These are phyloP conservation scores for Diaphora mendica DNA, from an alignment of 2,888 invertebrate genomes.

Conservation along the genomic window DNA sequence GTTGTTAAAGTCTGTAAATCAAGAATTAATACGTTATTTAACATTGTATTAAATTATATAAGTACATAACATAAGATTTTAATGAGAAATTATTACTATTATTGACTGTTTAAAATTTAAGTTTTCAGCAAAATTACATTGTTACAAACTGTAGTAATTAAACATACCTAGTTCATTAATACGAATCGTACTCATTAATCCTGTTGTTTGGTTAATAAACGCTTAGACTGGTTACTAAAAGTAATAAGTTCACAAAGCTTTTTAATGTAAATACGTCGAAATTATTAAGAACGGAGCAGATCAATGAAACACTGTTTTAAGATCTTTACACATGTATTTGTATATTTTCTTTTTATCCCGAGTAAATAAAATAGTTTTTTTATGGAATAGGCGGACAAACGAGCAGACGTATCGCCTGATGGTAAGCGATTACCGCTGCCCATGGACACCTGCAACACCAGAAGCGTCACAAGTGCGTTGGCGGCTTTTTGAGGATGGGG, in stretches of 20 bases:
- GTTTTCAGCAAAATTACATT: background rate
- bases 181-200: background rate
- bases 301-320: background rate
- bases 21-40: too few species aligned
- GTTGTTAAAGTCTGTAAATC: too few species aligned
- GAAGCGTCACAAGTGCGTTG: too few species aligned
- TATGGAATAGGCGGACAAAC: too few species aligned
- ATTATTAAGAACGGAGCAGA: background rate
- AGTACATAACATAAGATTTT: background rate
- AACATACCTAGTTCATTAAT: background rate
- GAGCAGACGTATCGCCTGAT: too few species aligned
- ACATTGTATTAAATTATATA: too few species aligned
- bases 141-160: background rate
- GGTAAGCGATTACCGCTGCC: too few species aligned
- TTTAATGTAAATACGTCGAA: background rate
- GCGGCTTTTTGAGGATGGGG: too few species aligned
- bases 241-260: conserved; percentile 16
- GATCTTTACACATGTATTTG: too few species aligned
- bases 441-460: too few species aligned
- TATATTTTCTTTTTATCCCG: too few species aligned
- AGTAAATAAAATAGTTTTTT: too few species aligned
- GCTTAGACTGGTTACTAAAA: background rate
- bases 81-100: background rate
- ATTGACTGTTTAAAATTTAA: background rate
- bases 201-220: background rate